Evolutionary conservation across 2,888 invertebrate genomes (phyloP).

Genomic region (Clistopyga incitator): DNA sequence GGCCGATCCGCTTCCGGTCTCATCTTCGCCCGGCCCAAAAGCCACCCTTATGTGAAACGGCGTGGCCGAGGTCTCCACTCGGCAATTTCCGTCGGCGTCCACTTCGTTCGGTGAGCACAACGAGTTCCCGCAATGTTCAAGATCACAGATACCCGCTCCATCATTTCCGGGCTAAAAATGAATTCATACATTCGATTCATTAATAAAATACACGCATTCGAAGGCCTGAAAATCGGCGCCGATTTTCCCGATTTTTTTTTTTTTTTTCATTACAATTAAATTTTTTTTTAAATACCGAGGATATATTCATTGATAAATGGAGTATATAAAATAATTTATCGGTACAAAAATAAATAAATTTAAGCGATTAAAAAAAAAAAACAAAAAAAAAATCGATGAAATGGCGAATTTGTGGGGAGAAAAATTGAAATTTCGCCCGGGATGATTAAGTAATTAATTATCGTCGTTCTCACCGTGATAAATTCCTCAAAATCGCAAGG

Average conservation of each 20-base stretch:
- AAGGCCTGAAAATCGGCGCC: no score
- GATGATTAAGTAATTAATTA: no score
- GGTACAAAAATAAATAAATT: no score
- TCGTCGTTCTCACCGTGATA: constrained; percentile 86
- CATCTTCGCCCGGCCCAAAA: constrained; percentile 89
- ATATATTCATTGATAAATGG: no score
- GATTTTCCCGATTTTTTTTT: no score
- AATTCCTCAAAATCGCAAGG: constrained; percentile 95
- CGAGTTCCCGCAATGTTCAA: constrained; percentile 91
- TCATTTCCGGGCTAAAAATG: constrained; percentile 85
- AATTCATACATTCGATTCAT: constrained; percentile 69
- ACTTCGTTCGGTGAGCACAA: constrained; percentile 87
- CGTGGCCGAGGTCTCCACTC: constrained; percentile 90
- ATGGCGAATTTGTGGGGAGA: no score
- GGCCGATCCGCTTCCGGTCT: constrained; percentile 86
- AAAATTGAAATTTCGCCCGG: no score
- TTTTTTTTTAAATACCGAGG: no score
- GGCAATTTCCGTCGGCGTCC: constrained; percentile 85
- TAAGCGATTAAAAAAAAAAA: no score
- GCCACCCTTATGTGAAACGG: constrained; percentile 92
- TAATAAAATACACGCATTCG: neutral
- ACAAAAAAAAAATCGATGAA: no score
- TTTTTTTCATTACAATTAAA: no score
- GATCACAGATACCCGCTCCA: constrained; percentile 89
- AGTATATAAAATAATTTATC: no score